Evolutionary conservation across 1,140 invertebrate species (phyloP).

Genomic region (Diplogasteroides magnus): DNA sequence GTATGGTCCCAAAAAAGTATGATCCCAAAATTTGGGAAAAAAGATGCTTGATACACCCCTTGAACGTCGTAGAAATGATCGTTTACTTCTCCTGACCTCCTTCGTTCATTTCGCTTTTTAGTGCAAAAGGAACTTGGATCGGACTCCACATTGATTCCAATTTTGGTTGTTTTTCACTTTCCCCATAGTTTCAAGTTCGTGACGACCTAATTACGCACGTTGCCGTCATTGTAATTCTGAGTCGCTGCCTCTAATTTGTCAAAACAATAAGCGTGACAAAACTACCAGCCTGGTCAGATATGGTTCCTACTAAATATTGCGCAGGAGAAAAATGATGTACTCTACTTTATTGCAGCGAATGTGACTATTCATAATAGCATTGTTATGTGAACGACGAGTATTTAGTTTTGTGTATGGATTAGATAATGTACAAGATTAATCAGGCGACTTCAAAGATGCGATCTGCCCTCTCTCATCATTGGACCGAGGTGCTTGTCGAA

Average conservation of each 20-base stretch:
- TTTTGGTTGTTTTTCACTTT: neutral
- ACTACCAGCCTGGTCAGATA: too few species aligned
- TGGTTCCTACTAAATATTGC: too few species aligned
- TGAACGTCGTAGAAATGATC: too few species aligned
- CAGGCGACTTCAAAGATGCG: neutral
- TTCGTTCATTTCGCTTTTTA: too few species aligned
- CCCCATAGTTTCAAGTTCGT: neutral
- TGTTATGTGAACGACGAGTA: neutral
- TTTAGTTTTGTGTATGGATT: neutral
- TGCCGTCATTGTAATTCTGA: neutral
- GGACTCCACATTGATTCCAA: neutral
- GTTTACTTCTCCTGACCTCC: too few species aligned
- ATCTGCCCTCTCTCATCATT: slow-evolving; percentile 27
- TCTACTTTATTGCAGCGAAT: neutral
- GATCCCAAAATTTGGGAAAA: too few species aligned
- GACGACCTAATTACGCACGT: neutral
- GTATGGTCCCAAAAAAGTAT: too few species aligned
- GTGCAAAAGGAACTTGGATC: too few species aligned
- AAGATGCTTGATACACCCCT: too few species aligned
- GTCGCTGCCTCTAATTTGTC: too few species aligned
- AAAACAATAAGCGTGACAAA: too few species aligned
- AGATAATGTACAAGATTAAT: neutral
- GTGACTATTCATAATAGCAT: neutral
- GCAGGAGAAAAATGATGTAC: neutral
- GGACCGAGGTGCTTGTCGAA: slow-evolving; percentile 33